Percentiles rank a stretch among this genome's conserved stretches.
phyloP scores from a whole-genome alignment of 2,797 vertebrate genomes.

The Lutjanus argentimaculatus region DNA sequence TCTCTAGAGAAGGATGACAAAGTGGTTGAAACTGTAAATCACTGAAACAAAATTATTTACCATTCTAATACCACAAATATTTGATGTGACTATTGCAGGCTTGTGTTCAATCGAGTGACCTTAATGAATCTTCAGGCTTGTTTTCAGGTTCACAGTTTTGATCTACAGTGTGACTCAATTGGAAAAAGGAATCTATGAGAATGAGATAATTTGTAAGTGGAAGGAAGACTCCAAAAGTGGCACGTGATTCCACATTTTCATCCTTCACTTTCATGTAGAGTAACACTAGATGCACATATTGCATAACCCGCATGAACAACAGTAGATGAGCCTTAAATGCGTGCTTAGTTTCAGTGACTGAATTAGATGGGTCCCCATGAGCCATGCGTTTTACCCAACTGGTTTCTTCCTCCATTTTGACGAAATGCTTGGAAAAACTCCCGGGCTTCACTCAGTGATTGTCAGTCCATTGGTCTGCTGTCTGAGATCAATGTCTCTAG shows the following conservation, averaged over 20 bases:
- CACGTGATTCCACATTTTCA: slow-evolving; percentile 43
- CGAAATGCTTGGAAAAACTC: slow-evolving; percentile 39
- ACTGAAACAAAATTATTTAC: not conserved
- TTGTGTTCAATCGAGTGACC: not conserved
- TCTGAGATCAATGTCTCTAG: slow-evolving; percentile 71
- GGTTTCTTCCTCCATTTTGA: slow-evolving; percentile 28
- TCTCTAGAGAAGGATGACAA: slow-evolving; percentile 51
- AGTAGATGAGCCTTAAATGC: slow-evolving; percentile 10
- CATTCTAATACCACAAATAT: not conserved
- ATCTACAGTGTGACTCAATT: not conserved
- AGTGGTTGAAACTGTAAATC: slow-evolving; percentile 25
- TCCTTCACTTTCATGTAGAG: slow-evolving; percentile 42
- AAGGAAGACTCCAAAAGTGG: not conserved
- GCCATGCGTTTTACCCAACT: slow-evolving; percentile 3
- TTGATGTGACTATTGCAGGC: not conserved
- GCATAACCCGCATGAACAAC: not conserved
- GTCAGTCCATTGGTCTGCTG: slow-evolving; percentile 56
- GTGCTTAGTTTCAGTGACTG: slow-evolving; percentile 19
- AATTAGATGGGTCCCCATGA: slow-evolving; percentile 2
- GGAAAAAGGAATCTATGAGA: not conserved
- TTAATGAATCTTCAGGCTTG: not conserved
- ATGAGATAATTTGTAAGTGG: not conserved
- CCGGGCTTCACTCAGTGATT: slow-evolving; percentile 42
- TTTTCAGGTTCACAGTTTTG: slow-evolving; percentile 13
- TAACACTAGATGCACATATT: slow-evolving; percentile 6